Base-by-base conservation (phyloP, 1,140 invertebrate genomes). In the Zaprionus ghesquierei region DNA sequence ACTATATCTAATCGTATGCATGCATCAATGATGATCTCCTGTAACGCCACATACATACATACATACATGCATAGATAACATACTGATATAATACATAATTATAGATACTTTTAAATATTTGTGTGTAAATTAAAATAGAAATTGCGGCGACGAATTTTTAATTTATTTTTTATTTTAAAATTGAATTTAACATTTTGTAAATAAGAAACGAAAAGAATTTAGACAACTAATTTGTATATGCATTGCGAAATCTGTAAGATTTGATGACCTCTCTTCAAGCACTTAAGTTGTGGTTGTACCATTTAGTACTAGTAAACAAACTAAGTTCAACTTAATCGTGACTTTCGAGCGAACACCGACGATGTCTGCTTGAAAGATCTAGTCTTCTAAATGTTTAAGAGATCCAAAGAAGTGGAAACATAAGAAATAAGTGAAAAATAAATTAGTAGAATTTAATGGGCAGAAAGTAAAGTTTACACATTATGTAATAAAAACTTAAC, bases 281-380 rank as follows among this genome's bases (percentile, higher is more conserved):
- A 60, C 65, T 54, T 72, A n/a, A 60, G 55, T 72, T 72, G 51
- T 54, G 69, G 69, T 72, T 72, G 69, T 68, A 72, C n/a, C 35
- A 41, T 41, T 35, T 15, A 68, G n/a, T n/a, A n/a, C n/a, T n/a
- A n/a, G n/a, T 60, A 31, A 29, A 44, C 51, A 66, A 12, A 51
- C 25, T 25, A 22, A 69, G 33, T 60, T 49, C 9, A 53, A 50
- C 9, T 58, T 15, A 60, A 49, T 13, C 5, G 31, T 12, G 13
- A 13, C 31, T 33, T 33, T 33, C 12, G 25, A 18, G n/a, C 51
- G 31, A 62, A n/a, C n/a, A 29, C 25, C 33, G 18, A 62, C 46
- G 5, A 4, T 44, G 41, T 20, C 18, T 20, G 41, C 41, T 46
- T 46, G 6, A 20, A 20, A 20, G 0, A 46, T 46, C 15, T 41